Evolutionary conservation across 2,888 invertebrate genomes (phyloP), one percentile per base, ranked within the genome.

Genomic region (Sminthurinus aureus): DNA sequence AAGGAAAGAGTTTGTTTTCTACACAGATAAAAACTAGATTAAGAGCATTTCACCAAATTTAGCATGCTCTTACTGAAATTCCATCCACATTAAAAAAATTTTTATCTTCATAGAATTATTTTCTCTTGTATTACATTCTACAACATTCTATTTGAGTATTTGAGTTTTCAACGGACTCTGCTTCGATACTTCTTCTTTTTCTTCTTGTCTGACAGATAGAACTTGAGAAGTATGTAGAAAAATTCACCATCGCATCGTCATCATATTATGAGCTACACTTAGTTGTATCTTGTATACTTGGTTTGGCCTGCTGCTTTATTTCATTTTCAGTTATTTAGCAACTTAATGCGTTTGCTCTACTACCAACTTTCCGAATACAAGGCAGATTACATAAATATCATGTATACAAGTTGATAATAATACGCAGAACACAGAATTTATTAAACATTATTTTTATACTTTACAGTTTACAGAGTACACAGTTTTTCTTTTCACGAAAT

Each of bases 41-140:
- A 81, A 79, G 74, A 73, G 74, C 71, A 81, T 81, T 81, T 81
- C 80, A 81, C 80, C 80, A 81, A 81, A 81, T 81, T 81, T 81
- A 71, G 52, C 69, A 52, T 73, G 50, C 80, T 81, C 71, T 81
- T 58, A n/a, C 18, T 74, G 58, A 66, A 78, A 64, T 78, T 38
- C 67, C 79, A 50, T 75, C 75, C 52, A 15, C 50, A 8, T 51
- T 51, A 50, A 38, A 38, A 38, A 38, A 38, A 15, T 75, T 51
- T 75, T 51, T 51, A 51, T 75, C 22, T 26, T 71, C 26, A 75
- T 51, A 50, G 50, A 75, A 75, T 18, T 50, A 38, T 38, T 38
- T 38, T 38, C 38, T 38, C 38, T 38, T 38, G 38, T 38, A 38
- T 38, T 38, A 38, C 50, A 74, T n/a, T 74, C 22, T 15, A 26